A percentile compares a stretch with the other conserved stretches of the same genome.
phyloP scores from a whole-genome alignment of 2,888 invertebrate genomes.

The Lutraria lutraria region DNA sequence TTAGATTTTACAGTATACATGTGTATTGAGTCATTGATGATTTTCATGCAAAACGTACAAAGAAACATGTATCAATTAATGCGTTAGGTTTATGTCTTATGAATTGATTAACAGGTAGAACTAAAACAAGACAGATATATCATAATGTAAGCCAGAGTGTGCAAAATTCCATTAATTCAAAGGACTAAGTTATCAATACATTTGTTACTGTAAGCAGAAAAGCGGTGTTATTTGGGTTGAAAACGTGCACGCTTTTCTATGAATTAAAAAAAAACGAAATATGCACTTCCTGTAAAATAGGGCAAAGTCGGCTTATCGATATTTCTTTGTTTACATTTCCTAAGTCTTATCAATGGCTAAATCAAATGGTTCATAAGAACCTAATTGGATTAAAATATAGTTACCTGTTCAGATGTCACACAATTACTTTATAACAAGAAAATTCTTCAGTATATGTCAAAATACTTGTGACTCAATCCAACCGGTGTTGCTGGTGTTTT shows the following conservation, averaged over 20 bases:
- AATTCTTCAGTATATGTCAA: conserved; percentile 22
- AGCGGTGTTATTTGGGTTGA: neutral
- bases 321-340: conserved; percentile 11
- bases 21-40: too few species aligned
- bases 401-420: conserved; percentile 5
- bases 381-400: neutral
- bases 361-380: neutral
- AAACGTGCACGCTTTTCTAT: neutral
- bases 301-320: neutral
- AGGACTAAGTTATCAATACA: neutral
- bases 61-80: too few species aligned
- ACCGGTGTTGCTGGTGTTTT: conserved; percentile 51
- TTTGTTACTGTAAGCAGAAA: neutral
- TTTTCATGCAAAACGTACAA: too few species aligned
- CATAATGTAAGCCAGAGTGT: neutral
- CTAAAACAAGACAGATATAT: neutral
- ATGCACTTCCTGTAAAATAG: conserved; percentile 10
- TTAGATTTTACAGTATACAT: too few species aligned
- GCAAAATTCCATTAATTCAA: neutral
- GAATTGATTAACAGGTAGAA: neutral
- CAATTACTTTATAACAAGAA: neutral
- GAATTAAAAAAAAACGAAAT: neutral
- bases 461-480: conserved; percentile 33
- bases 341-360: neutral
- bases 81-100: too few species aligned